phyloP scores from a whole-genome alignment of 2,888 invertebrate species.

The Anoplius nigerrimus region DNA sequence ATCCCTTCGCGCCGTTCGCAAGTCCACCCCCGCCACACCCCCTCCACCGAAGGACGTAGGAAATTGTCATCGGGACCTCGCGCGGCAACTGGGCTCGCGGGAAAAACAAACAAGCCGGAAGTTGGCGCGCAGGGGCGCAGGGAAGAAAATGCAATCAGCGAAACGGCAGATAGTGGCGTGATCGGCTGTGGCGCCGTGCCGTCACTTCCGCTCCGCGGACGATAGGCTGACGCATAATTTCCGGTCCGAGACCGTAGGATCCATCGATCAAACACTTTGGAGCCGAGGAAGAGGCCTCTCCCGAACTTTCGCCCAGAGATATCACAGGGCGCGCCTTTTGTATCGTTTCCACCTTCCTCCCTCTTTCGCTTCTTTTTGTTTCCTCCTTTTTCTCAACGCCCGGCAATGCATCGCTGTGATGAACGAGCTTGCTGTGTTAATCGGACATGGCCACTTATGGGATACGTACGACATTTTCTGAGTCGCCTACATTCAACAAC shows the following conservation, averaged over 20 bases:
- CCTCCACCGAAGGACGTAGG: constrained; percentile 14
- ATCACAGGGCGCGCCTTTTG: constrained; percentile 22
- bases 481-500: too few relatives aligned
- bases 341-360: constrained; percentile 13
- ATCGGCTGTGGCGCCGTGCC: constrained; percentile 63
- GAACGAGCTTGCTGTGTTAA: too few relatives aligned
- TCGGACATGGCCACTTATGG: too few relatives aligned
- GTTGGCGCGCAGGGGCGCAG: constrained; percentile 32
- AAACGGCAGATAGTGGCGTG: constrained; percentile 71
- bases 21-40: neutral
- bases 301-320: constrained; percentile 41
- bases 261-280: constrained; percentile 74
- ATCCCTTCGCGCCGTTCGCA: neutral
- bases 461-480: too few relatives aligned
- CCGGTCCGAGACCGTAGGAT: constrained; percentile 69
- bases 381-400: neutral
- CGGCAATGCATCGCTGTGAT: too few relatives aligned
- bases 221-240: constrained; percentile 75
- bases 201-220: constrained; percentile 68
- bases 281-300: constrained; percentile 45
- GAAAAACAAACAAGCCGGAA: constrained; percentile 52
- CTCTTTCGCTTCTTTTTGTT: too few relatives aligned
- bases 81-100: constrained; percentile 33
- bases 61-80: constrained; percentile 34
- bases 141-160: constrained; percentile 62